A percentile compares a stretch with the other conserved stretches of the same genome.
phyloP scores from a whole-genome alignment of 2,888 invertebrate species.

The Gymnocheta viridis region DNA sequence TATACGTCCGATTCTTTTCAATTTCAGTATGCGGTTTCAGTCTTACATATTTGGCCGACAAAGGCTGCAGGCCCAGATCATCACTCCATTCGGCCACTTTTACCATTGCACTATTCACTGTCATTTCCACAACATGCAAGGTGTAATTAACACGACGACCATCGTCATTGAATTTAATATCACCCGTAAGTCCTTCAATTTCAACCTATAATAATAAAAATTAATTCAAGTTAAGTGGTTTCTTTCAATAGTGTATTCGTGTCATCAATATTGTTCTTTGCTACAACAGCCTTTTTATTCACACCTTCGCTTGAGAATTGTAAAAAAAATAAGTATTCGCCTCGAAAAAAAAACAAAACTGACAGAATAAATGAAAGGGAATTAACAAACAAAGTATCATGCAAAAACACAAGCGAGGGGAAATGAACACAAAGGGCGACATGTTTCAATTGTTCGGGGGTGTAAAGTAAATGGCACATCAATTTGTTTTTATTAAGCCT shows the following conservation, averaged over 20 bases:
- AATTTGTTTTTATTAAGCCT: constrained; percentile 63
- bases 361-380: neutral
- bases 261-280: neutral
- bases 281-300: neutral
- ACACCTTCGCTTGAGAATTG: neutral
- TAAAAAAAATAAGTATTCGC: constrained; percentile 5
- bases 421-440: constrained; percentile 18
- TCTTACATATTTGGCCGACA: constrained; percentile 89
- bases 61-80: constrained; percentile 88
- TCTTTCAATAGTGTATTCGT: neutral
- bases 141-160: constrained; percentile 94
- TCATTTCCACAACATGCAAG: constrained; percentile 95
- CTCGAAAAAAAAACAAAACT: neutral
- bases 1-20: constrained; percentile 92
- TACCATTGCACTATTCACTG: constrained; percentile 95
- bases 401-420: neutral
- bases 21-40: constrained; percentile 87
- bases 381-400: neutral
- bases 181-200: constrained; percentile 94
- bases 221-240: constrained; percentile 38
- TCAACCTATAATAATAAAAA: constrained; percentile 87
- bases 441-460: constrained; percentile 26
- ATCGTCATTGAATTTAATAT: constrained; percentile 94
- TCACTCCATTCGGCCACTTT: constrained; percentile 96
- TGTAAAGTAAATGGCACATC: constrained; percentile 63